Percentiles rank a stretch among this genome's conserved stretches.
Conservation (phyloP, 2,113 vertebrate genomes). For the Spea multiplicata region DNA sequence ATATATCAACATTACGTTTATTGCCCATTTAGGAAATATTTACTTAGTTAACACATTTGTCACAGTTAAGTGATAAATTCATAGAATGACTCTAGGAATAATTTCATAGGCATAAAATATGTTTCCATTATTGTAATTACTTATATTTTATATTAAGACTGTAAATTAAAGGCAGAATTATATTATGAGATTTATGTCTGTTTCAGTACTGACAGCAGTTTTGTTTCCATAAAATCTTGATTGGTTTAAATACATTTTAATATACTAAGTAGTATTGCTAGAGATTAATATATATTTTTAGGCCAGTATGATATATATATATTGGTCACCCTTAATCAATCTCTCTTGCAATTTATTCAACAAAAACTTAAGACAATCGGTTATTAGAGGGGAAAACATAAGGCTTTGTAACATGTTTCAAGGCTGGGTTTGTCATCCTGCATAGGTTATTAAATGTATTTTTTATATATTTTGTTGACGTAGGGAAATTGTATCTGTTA, state of each 20-base stretch:
- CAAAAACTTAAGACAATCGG: neutral
- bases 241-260: slow-evolving; percentile 1
- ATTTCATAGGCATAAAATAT: no score
- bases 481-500: no score
- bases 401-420: neutral
- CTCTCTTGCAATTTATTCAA: slow-evolving; percentile 39
- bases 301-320: slow-evolving; percentile 14
- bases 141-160: no score
- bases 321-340: neutral
- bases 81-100: no score
- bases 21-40: no score
- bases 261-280: neutral
- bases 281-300: neutral
- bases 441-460: neutral
- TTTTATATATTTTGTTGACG: neutral
- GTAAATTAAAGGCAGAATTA: no score
- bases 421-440: no score
- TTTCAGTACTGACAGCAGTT: neutral
- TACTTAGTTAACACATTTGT: no score
- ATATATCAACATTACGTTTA: no score
- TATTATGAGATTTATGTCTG: no score
- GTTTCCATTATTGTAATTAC: no score
- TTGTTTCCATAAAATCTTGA: neutral
- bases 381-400: neutral
- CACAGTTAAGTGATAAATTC: no score